phyloP scores from a whole-genome alignment of 2,797 vertebrate genomes.

The Pachyuromys duprasi region DNA sequence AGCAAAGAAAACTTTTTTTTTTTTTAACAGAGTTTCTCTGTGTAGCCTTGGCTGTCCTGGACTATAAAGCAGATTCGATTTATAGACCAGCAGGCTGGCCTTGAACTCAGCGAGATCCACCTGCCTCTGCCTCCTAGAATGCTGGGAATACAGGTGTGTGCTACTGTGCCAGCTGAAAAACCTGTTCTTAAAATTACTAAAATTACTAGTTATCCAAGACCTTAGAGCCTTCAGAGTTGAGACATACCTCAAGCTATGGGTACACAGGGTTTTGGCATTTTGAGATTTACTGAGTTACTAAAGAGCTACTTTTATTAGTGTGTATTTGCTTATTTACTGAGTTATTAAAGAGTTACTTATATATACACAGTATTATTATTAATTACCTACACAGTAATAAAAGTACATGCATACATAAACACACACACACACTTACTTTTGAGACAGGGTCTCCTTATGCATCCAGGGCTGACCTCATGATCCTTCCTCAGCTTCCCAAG shows the following conservation, averaged over 20 bases:
- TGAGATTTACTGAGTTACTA: not conserved
- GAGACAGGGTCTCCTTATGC: not conserved
- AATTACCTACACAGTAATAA: too few relatives aligned
- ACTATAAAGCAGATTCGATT: not conserved
- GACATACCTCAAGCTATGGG: not conserved
- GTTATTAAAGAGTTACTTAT: not conserved
- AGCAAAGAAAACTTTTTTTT: not conserved
- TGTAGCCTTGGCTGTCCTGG: not conserved
- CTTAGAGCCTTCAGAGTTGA: not conserved
- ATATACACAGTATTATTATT: not conserved
- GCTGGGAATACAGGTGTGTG: not conserved
- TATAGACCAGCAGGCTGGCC: not conserved
- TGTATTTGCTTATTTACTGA: not conserved
- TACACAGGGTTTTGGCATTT: slow-evolving; percentile 20
- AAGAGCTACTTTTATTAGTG: slow-evolving; percentile 38
- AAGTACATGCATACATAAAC: not conserved
- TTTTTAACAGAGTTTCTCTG: not conserved
- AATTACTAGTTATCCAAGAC: not conserved
- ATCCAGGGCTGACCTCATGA: not conserved
- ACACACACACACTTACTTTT: not conserved
- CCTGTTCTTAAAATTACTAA: not conserved
- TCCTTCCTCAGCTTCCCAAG: not conserved
- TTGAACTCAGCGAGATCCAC: not conserved
- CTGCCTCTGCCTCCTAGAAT: not conserved
- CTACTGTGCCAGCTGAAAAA: not conserved